Evolutionary conservation across 1,140 invertebrate genomes (phyloP).

Genomic region (Patella vulgata): DNA sequence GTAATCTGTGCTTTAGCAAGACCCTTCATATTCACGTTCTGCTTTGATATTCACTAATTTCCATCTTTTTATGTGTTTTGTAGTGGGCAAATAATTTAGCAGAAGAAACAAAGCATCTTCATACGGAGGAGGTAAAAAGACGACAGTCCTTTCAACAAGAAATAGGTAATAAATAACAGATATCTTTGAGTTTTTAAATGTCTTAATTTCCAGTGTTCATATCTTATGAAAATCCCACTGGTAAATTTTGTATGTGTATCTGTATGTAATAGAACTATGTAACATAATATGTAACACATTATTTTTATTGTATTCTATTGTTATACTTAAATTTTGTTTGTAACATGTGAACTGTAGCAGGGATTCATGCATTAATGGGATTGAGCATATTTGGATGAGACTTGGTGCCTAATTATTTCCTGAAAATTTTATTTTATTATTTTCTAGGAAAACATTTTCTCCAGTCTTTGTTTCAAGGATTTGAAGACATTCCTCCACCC

Average conservation of each 20-base stretch:
- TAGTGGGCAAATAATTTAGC: slow-evolving; percentile 75
- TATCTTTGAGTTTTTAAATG: slow-evolving; percentile 1
- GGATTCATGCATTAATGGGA: too few relatives aligned
- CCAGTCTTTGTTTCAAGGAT: slow-evolving; percentile 84
- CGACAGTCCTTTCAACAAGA: slow-evolving; percentile 42
- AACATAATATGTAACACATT: background rate
- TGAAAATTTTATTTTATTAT: too few relatives aligned
- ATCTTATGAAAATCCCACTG: too few relatives aligned
- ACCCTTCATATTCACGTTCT: too few relatives aligned
- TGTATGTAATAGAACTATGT: slow-evolving; percentile 2
- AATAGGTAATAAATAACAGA: slow-evolving; percentile 40
- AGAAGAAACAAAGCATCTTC: slow-evolving; percentile 68
- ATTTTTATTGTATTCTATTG: too few relatives aligned
- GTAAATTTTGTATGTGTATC: background rate
- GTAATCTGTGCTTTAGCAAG: too few relatives aligned
- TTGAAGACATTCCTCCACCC: slow-evolving; percentile 84
- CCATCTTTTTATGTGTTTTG: slow-evolving; percentile 35
- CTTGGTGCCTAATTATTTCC: too few relatives aligned
- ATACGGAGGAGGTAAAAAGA: slow-evolving; percentile 49
- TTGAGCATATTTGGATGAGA: too few relatives aligned
- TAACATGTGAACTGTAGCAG: too few relatives aligned
- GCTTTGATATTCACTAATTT: too few relatives aligned
- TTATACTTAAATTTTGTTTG: too few relatives aligned
- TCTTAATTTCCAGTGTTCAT: slow-evolving; percentile 1
- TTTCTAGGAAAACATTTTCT: slow-evolving; percentile 83